Evolutionary conservation across 2,888 invertebrate genomes (phyloP).

Genomic region (Epistrophe eligans): DNA sequence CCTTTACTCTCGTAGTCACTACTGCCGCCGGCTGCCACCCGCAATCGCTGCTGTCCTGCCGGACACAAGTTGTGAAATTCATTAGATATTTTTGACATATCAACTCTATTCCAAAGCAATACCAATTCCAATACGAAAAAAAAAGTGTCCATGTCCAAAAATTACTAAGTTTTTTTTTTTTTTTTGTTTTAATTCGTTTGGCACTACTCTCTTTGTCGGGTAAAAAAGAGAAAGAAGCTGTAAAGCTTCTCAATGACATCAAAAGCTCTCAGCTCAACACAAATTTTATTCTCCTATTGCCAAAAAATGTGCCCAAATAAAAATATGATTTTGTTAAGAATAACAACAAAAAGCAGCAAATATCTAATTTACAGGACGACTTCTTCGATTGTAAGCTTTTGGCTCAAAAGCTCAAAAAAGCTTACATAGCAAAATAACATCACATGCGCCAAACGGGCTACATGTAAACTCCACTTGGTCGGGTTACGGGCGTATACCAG

Average conservation of each 20-base stretch:
- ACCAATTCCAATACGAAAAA: neutral
- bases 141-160: constrained; percentile 26
- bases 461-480: constrained; percentile 71
- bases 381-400: constrained; percentile 17
- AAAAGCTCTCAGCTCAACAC: constrained; percentile 5
- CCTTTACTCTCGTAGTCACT: neutral
- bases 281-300: neutral
- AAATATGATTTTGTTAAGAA: constrained; percentile 27
- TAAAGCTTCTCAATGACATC: constrained; percentile 4
- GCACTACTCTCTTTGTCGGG: neutral
- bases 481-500: constrained; percentile 75
- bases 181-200: neutral
- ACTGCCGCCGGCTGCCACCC: neutral
- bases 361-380: constrained; percentile 45
- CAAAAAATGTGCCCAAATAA: constrained; percentile 21
- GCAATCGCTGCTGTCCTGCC: neutral
- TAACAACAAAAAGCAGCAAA: constrained; percentile 29
- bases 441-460: constrained; percentile 70
- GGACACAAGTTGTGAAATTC: constrained; percentile 50
- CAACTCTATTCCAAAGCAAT: constrained; percentile 38
- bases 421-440: constrained; percentile 14
- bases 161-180: neutral
- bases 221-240: constrained; percentile 15
- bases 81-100: constrained; percentile 64
- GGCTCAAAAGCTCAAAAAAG: constrained; percentile 51